Evolutionary conservation across 1,140 invertebrate species (phyloP).

Genomic region (Paramacrobiotus metropolitanus): DNA sequence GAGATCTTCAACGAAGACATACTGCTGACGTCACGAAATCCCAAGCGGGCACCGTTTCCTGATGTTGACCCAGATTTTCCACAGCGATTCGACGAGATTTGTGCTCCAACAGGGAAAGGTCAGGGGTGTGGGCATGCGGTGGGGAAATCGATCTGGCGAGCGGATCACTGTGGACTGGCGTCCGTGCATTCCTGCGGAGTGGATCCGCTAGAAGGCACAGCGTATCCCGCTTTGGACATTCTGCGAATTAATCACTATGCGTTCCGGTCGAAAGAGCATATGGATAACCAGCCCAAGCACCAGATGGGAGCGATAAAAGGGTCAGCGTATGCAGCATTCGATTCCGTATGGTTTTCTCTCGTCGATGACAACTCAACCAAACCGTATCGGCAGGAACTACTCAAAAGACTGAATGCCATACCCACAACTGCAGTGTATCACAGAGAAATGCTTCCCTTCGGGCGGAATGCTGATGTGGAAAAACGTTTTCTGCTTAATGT

Average conservation of each 20-base stretch:
- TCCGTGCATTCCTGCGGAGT: neutral
- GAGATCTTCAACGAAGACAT: too few relatives aligned
- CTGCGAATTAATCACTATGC: neutral
- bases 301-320: neutral
- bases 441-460: too few relatives aligned
- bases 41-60: neutral
- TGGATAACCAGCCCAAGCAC: neutral
- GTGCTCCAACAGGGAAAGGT: neutral
- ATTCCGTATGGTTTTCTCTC: neutral
- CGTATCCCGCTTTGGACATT: neutral
- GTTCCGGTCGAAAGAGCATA: neutral
- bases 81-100: neutral
- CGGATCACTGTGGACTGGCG: neutral
- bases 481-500: too few relatives aligned
- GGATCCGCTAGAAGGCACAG: neutral
- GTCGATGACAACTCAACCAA: too few relatives aligned
- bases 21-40: too few relatives aligned
- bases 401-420: too few relatives aligned
- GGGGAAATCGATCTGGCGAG: neutral
- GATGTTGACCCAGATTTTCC: neutral
- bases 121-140: neutral
- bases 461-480: too few relatives aligned
- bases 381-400: too few relatives aligned
- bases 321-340: neutral
- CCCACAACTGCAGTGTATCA: too few relatives aligned